A percentile compares a stretch with the other conserved stretches of the same genome.
These are phyloP conservation scores for Glaucidium brasilianum DNA, from an alignment of 2,113 vertebrate species.

Conservation along the genomic window DNA sequence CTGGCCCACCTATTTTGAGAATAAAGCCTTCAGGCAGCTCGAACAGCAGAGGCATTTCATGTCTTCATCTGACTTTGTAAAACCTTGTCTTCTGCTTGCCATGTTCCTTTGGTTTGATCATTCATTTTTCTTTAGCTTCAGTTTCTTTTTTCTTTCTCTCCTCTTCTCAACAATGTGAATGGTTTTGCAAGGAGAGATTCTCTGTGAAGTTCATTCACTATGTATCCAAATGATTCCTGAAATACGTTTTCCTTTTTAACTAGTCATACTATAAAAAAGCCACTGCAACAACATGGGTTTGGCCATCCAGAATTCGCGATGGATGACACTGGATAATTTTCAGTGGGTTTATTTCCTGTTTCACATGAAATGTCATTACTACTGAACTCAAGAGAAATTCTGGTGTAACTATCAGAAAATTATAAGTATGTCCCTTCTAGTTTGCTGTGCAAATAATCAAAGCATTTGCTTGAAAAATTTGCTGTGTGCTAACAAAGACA, in stretches of 20 bases:
- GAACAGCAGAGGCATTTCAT: neutral
- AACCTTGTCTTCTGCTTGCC: neutral
- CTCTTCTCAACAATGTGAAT: neutral
- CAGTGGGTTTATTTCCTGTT: neutral
- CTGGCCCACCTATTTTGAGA: neutral
- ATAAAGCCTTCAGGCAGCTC: neutral
- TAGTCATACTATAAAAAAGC: neutral
- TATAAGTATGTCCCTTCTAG: neutral
- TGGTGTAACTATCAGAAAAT: neutral
- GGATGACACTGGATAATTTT: neutral
- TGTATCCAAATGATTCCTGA: neutral
- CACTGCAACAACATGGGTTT: neutral
- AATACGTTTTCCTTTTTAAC: neutral
- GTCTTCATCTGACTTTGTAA: neutral
- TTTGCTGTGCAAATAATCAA: neutral
- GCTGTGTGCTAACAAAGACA: neutral
- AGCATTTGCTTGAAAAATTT: neutral
- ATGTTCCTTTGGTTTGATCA: neutral
- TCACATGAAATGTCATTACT: neutral
- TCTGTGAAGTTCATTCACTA: neutral
- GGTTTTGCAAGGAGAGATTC: neutral
- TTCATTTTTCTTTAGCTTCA: neutral
- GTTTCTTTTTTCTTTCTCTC: neutral
- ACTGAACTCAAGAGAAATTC: neutral
- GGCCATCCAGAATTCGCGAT: neutral